phyloP scores from a whole-genome alignment of 35 echinoderm and acorn worm genomes.

The Apostichopus japonicus region DNA sequence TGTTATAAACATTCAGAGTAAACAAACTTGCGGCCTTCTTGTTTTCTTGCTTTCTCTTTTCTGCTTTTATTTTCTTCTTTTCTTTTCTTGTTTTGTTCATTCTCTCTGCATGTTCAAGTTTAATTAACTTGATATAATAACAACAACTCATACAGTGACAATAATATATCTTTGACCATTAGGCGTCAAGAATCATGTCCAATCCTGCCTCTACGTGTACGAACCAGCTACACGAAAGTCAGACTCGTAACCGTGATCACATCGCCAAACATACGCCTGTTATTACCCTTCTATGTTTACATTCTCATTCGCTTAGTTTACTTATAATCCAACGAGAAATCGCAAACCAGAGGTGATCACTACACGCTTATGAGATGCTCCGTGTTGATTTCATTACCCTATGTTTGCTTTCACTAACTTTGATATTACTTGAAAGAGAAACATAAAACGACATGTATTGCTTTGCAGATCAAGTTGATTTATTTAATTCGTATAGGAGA shows the following conservation, averaged over 20 bases:
- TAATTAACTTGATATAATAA: neutral
- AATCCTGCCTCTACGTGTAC: neutral
- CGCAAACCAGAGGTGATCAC: no score
- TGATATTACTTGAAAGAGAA: no score
- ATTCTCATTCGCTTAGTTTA: no score
- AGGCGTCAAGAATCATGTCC: neutral
- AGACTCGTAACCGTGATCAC: neutral
- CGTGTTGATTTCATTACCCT: no score
- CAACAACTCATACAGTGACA: neutral
- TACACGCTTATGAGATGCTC: no score
- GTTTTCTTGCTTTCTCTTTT: neutral
- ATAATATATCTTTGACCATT: neutral
- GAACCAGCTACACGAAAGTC: neutral
- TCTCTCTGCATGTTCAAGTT: neutral
- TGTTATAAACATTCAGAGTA: neutral
- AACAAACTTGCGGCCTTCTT: neutral
- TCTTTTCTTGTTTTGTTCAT: neutral
- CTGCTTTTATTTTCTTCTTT: neutral
- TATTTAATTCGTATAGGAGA: no score
- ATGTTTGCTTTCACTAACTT: no score
- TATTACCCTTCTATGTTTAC: no score
- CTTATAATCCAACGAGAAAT: no score
- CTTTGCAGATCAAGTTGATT: no score
- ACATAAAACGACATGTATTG: no score
- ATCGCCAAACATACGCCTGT: neutral